These are phyloP conservation scores for Melanotaenia boesemani DNA, from an alignment of 2,797 vertebrate genomes.

Conservation along the genomic window DNA sequence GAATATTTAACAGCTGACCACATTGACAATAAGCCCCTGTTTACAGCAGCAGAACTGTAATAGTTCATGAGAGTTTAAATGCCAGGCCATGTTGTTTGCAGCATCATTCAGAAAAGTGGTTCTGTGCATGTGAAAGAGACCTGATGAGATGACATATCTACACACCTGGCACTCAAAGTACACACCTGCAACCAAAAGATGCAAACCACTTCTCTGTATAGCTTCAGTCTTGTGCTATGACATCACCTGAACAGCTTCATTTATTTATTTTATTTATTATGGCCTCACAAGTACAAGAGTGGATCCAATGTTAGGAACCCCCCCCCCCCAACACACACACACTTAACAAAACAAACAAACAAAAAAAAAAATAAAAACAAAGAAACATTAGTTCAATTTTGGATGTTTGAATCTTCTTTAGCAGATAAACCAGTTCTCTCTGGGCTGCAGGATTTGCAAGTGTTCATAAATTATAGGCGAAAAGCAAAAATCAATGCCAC, in stretches of 20 bases:
- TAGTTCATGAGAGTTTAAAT: slow-evolving; percentile 8
- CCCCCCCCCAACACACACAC: too few species aligned
- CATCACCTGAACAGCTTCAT: not conserved
- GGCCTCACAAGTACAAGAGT: not conserved
- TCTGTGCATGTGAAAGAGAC: slow-evolving; percentile 67
- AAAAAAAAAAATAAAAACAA: too few species aligned
- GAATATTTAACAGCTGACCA: slow-evolving; percentile 8
- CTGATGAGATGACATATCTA: slow-evolving; percentile 63
- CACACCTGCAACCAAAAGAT: slow-evolving; percentile 40
- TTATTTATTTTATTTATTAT: not conserved
- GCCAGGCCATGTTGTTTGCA: slow-evolving; percentile 65
- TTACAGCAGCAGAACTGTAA: not conserved
- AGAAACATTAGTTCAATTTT: not conserved
- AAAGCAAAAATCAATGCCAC: not conserved
- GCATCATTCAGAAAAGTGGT: slow-evolving; percentile 68
- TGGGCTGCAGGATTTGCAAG: not conserved
- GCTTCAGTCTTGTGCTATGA: not conserved
- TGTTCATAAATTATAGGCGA: not conserved
- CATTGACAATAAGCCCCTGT: not conserved
- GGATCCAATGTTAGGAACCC: not conserved
- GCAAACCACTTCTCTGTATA: not conserved
- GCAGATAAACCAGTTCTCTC: not conserved
- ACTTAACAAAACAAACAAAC: too few species aligned
- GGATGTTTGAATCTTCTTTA: not conserved
- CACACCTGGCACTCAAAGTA: slow-evolving; percentile 78